Evolutionary conservation across 2,888 invertebrate genomes (phyloP).

Genomic region (Caenorhabditis becei): DNA sequence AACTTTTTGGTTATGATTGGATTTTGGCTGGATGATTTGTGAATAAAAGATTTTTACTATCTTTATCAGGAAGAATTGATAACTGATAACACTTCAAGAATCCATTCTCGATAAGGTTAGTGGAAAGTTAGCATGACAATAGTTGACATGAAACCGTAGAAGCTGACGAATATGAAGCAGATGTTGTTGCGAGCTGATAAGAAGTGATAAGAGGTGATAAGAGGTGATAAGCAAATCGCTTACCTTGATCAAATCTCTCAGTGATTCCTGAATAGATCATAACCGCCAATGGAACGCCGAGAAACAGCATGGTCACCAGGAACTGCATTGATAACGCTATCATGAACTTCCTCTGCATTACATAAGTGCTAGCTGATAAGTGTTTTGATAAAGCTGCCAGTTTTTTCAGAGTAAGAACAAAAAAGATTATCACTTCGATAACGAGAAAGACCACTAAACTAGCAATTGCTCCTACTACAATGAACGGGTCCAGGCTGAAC

Average conservation of each 20-base stretch:
- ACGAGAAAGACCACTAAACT: not conserved
- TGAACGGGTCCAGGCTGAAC: not conserved
- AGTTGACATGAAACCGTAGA: slow-evolving; percentile 19
- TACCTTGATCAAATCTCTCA: slow-evolving; percentile 11
- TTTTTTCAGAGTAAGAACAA: not conserved
- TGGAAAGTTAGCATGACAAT: slow-evolving; percentile 14
- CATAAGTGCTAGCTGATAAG: slow-evolving; percentile 15
- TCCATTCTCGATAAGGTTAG: slow-evolving; percentile 24
- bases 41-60: no score
- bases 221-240: no score
- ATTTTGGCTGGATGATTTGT: slow-evolving; percentile 32
- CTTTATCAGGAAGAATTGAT: no score
- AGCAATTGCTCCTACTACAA: not conserved
- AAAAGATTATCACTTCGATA: not conserved
- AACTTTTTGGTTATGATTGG: slow-evolving; percentile 42
- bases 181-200: slow-evolving; percentile 25
- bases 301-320: not conserved
- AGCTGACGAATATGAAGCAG: not conserved
- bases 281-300: not conserved
- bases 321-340: slow-evolving; percentile 23
- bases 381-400: not conserved
- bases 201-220: no score
- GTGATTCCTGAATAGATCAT: slow-evolving; percentile 1
- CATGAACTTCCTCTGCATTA: slow-evolving; percentile 32
- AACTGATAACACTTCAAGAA: no score